Evolutionary conservation across 2,113 vertebrate species (phyloP), one percentile per base, ranked within the genome.

Genomic region (Gymnorhina tibicen): DNA sequence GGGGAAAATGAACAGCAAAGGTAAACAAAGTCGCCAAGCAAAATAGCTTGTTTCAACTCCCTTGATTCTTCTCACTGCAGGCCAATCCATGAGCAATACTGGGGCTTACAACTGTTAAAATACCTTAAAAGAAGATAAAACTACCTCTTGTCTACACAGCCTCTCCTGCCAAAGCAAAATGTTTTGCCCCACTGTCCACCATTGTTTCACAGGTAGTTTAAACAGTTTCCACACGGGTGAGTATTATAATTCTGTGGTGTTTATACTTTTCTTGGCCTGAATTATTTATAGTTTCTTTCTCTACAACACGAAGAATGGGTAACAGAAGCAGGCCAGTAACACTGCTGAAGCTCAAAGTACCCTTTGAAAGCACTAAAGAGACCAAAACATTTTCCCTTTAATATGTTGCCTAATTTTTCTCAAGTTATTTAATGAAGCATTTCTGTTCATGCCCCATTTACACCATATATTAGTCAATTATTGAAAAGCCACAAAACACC

Each of bases 231-330:
- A 18, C 28, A 53, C 37, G 78, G 60, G 52, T 94, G 85, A 92
- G 63, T 89, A 78, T 96, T 95, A 64, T 77, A 84, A 83, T 39
- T 79, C 76, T 72, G 55, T 67, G 69, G 37, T 47, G 35, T 72
- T 95, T 63, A 62, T 66, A 50, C 28, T 89, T 87, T 91, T 23
- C 60, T 89, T 72, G 82, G 68, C 46, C 59, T 94, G 58, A 93
- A 95, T 86, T 84, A 94, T 91, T 92, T 77, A 94, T 81, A 2
- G n/a, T 89, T 91, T 85, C 58, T 91, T 90, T 88, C 72, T 93
- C 50, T 62, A 39, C 10, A 89, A 78, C 8, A 91, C 39, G 60
- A 84, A 87, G 92, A 78, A 82, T 4, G 15, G 13, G 46, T 53
- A 94, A 93, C 8, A 11, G 73, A 84, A 91, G 28, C n/a, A 27